A percentile compares a stretch with the other conserved stretches of the same genome.
These are phyloP conservation scores for Lycodopsis pacificus DNA, from an alignment of 2,797 vertebrate species.

Conservation along the genomic window DNA sequence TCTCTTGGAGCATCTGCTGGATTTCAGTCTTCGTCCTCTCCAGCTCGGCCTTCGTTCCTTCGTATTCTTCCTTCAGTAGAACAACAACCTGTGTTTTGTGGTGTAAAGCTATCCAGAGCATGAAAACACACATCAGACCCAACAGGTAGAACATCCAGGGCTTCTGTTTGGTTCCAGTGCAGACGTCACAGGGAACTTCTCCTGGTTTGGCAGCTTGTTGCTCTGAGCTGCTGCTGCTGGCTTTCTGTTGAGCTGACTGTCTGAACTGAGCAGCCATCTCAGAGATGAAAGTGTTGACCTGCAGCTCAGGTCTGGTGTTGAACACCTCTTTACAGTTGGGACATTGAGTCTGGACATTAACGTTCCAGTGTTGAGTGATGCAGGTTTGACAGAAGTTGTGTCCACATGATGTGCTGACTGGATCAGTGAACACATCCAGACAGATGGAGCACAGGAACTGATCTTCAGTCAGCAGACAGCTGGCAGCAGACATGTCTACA, in stretches of 20 bases:
- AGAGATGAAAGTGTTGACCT: background rate
- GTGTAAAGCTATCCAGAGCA: background rate
- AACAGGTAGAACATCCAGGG: background rate
- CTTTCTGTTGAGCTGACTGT: too few species aligned
- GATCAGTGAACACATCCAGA: too few species aligned
- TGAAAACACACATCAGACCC: background rate
- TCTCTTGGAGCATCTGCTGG: too few species aligned
- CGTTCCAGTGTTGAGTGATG: background rate
- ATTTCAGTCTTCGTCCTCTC: too few species aligned
- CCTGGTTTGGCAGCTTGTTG: too few species aligned
- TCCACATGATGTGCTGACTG: too few species aligned
- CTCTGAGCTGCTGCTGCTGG: too few species aligned
- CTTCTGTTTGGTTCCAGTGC: background rate
- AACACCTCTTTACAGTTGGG: background rate
- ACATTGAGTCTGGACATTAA: background rate
- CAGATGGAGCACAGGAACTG: too few species aligned
- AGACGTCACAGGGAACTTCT: too few species aligned
- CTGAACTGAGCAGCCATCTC: too few species aligned
- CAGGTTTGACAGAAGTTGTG: background rate
- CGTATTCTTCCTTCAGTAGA: background rate
- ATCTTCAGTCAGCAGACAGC: too few species aligned
- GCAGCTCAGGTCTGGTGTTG: background rate
- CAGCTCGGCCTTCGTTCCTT: background rate
- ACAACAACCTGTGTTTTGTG: background rate
- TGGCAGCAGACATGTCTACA: too few species aligned